These are phyloP conservation scores for Sebastes fasciatus DNA, from an alignment of 2,113 vertebrate species.

Conservation along the genomic window DNA sequence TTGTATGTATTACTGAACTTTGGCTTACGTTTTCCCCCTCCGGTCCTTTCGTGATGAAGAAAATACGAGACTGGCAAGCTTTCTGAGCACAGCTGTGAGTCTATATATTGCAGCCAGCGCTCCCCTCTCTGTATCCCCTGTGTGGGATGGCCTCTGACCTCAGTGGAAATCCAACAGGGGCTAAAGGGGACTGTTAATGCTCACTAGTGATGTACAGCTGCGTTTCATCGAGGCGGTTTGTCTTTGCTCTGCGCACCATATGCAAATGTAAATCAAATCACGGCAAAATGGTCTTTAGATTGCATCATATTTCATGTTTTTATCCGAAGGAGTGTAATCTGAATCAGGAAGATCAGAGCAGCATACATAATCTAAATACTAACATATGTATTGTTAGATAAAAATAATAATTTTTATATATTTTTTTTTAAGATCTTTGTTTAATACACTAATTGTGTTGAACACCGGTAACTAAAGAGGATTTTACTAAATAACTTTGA, in stretches of 20 bases:
- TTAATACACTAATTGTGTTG: not conserved
- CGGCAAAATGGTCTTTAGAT: slow-evolving; percentile 11
- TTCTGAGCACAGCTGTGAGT: slow-evolving; percentile 67
- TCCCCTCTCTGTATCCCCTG: slow-evolving; percentile 44
- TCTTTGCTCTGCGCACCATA: slow-evolving; percentile 31
- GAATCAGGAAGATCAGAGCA: slow-evolving; percentile 1
- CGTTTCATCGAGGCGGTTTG: slow-evolving; percentile 42
- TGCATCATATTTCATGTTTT: slow-evolving; percentile 24
- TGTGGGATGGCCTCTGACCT: slow-evolving; percentile 73
- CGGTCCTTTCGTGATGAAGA: slow-evolving; percentile 57
- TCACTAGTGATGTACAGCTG: slow-evolving; percentile 59
- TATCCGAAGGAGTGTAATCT: not conserved
- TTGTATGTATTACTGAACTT: slow-evolving; percentile 60
- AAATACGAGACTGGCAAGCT: slow-evolving; percentile 46
- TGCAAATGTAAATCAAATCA: slow-evolving; percentile 26
- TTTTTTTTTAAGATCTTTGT: not conserved
- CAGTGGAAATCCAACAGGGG: slow-evolving; percentile 55
- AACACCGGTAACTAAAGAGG: not conserved
- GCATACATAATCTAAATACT: not conserved
- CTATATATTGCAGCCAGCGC: slow-evolving; percentile 36
- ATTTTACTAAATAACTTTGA: not conserved
- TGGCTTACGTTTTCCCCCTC: slow-evolving; percentile 41
- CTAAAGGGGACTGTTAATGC: slow-evolving; percentile 59
- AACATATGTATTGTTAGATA: not conserved
- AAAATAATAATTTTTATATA: not conserved